Conservation (phyloP, 2,113 vertebrate genomes). For the Brienomyrus brachyistius region DNA sequence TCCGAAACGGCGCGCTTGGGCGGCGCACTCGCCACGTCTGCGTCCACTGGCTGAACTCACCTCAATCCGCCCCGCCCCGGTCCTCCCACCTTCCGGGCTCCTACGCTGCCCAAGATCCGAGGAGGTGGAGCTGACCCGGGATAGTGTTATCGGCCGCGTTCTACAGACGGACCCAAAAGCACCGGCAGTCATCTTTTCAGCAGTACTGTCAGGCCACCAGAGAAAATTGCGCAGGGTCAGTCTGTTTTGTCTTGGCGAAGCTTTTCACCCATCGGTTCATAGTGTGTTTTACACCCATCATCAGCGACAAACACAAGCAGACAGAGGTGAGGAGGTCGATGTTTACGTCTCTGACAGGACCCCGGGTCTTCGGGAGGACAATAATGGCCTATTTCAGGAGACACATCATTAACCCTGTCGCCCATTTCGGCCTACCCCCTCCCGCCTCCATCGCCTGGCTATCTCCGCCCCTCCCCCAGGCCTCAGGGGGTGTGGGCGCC, state of each 20-base stretch:
- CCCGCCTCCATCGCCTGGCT: neutral
- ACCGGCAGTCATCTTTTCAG: neutral
- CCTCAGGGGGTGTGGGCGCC: neutral
- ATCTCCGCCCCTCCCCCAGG: neutral
- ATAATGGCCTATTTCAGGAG: neutral
- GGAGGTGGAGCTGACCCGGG: neutral
- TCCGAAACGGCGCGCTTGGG: neutral
- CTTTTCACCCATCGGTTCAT: neutral
- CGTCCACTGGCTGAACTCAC: neutral
- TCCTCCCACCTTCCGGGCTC: neutral
- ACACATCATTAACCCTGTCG: neutral
- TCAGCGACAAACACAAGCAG: neutral
- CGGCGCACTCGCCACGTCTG: neutral
- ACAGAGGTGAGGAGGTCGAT: neutral
- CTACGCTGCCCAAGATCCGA: neutral
- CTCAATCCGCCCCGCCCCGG: neutral
- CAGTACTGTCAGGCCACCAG: neutral
- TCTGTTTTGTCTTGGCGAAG: neutral
- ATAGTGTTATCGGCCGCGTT: neutral
- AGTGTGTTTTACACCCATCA: neutral
- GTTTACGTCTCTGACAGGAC: neutral
- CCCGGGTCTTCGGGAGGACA: neutral
- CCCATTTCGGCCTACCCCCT: neutral
- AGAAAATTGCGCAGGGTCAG: neutral
- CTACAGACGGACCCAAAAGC: neutral